Percentiles rank a stretch among this genome's conserved stretches.
Evolutionary conservation across 2,113 vertebrate genomes (phyloP).

Genomic region (Gopherus flavomarginatus): DNA sequence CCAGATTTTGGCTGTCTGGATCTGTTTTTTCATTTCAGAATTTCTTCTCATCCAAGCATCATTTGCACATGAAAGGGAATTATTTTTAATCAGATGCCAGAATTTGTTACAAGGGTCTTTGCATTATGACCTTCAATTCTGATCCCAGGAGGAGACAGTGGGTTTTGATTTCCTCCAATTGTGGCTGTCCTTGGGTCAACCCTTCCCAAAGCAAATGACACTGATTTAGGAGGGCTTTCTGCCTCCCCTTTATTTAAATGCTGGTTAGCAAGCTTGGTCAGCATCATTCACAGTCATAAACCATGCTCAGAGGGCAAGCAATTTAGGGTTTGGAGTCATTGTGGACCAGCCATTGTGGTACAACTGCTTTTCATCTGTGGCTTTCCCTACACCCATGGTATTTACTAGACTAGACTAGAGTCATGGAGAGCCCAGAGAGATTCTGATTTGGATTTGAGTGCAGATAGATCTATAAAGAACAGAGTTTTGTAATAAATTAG

Average conservation of each 20-base stretch:
- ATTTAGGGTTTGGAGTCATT: slow-evolving; percentile 70
- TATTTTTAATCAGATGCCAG: slow-evolving; percentile 73
- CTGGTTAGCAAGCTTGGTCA: slow-evolving; percentile 54
- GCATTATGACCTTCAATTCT: slow-evolving; percentile 68
- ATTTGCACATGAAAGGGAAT: slow-evolving; percentile 54
- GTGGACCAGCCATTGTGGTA: slow-evolving; percentile 56
- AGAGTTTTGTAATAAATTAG: slow-evolving; percentile 48
- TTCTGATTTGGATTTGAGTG: slow-evolving; percentile 44
- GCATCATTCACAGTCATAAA: slow-evolving; percentile 50
- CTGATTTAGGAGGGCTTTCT: slow-evolving; percentile 42
- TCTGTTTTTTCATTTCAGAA: not conserved
- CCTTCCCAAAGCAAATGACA: slow-evolving; percentile 72
- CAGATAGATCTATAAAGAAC: slow-evolving; percentile 44
- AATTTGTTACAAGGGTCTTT: slow-evolving; percentile 65
- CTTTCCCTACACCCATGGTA: slow-evolving; percentile 42
- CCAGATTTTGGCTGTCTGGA: slow-evolving; percentile 14
- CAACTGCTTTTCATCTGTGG: slow-evolving; percentile 58
- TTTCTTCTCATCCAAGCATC: slow-evolving; percentile 57
- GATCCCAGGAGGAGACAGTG: slow-evolving; percentile 76
- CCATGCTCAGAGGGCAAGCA: slow-evolving; percentile 61
- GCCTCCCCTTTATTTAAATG: slow-evolving; percentile 77
- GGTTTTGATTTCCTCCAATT: slow-evolving; percentile 76
- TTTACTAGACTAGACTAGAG: slow-evolving; percentile 23
- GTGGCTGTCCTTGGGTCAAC: slow-evolving; percentile 69
- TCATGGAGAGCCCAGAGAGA: slow-evolving; percentile 27